Conservation (phyloP, 2,797 vertebrate genomes). For the Mormyrops attenuatus region DNA sequence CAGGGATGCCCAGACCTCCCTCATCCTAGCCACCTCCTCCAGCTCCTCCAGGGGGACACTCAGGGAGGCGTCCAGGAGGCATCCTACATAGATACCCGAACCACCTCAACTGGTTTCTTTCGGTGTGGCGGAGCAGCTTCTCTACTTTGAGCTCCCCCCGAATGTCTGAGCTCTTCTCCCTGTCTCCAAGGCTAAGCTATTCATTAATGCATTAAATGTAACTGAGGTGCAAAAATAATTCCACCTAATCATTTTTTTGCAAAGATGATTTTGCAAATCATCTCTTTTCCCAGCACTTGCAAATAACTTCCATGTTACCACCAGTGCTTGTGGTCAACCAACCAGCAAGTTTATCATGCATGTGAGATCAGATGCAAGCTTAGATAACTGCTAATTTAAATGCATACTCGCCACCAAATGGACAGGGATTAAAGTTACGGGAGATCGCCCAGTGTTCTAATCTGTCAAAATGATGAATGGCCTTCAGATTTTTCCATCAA, state of each 20-base stretch:
- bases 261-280: too few species aligned
- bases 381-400: neutral
- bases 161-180: neutral
- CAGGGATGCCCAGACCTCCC: neutral
- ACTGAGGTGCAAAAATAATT: neutral
- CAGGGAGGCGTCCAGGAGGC: neutral
- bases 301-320: neutral
- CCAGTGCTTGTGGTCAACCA: neutral
- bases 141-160: neutral
- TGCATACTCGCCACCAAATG: neutral
- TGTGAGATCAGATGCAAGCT: neutral
- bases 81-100: neutral
- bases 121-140: neutral
- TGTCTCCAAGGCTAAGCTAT: neutral
- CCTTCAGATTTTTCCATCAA: neutral
- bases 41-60: neutral
- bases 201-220: neutral
- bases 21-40: neutral
- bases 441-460: neutral
- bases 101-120: neutral
- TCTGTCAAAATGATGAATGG: neutral
- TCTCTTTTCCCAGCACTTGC: neutral
- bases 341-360: neutral
- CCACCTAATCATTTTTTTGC: neutral
- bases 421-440: neutral